Base-by-base conservation (phyloP, 2,797 vertebrate genomes). In the Malacoraja senta region DNA sequence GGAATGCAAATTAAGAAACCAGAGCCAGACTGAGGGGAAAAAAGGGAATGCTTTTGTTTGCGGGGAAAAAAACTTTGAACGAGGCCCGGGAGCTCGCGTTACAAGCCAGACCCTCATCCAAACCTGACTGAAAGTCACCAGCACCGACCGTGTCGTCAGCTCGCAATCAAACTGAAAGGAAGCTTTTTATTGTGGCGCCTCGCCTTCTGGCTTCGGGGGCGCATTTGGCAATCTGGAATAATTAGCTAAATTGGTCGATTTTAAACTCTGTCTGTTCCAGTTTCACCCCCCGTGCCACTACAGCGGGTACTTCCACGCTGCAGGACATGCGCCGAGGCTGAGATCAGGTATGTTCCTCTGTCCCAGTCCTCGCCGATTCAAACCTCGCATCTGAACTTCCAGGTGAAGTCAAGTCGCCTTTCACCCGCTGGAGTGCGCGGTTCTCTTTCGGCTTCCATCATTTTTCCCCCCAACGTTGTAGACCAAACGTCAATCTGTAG, bases 1-100 rank as follows among this genome's bases (percentile, higher is more conserved):
- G 68, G 72, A 72, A 92, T 92, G 90, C 71, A 92, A 92, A 92
- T 92, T 15, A 53, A 29, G 90, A 74, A 92, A 92, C 71, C 26
- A 4, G 90, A 92, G 58, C 71, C 26, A 53, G 35, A 32, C 71
- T 74, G 90, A 53, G 35, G 32, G 72, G 13, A 19, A 29, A 74
- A 74, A 74, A 53, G 71, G 72, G 35, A 26, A 92, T 53, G 38
- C 90, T 53, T 92, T 92, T 72, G 90, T 92, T 35, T 53, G 68
- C 15, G 24, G 12, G 58, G 35, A 4, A 65, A 44, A 65, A 91
- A 91, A 72, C 90, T 15, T 92, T 53, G 15, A 92, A 1, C 38
- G 71, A 72, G 32, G 4, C 3, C 71, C 71, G 9, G 35, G 35
- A 53, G 68, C 24, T 92, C 35, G 26, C 13, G 26, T 92, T 92